Base-by-base conservation (phyloP, 2,888 invertebrate species). In the Microctonus hyperodae region DNA sequence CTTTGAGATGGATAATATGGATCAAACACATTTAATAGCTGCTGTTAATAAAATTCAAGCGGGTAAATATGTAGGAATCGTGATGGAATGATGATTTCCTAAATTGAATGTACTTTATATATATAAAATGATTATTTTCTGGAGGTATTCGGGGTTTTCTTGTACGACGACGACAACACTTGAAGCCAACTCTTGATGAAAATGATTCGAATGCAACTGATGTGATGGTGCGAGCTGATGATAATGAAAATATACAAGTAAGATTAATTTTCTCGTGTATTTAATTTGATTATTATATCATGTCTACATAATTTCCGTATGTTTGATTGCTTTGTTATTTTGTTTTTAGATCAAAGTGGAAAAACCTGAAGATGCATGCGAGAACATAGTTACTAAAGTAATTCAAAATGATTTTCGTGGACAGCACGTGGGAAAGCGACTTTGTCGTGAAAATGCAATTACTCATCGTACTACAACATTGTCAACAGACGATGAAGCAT, bases 31-130 rank as follows among this genome's bases (percentile, higher is more conserved):
- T 31, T 73, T 78, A n/a, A 70, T 74, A 48, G 75, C 75, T 4
- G 78, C 79, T 1, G 77, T 72, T 0, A 76, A 76, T 2, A 78
- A 76, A 69, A 79, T 79, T 67, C 81, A 81, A 75, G 79, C 81
- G 13, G 77, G 81, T 80, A 57, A 73, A 68, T 59, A 37, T 51
- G 33, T 59, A 62, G 13, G 57, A 40, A 56, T 62, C 10, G 28
- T 9, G 10, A 48, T 50, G 25, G 16, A 16, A 22, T 31, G 5
- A 7, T 28, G 4, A 28, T 28, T 5, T 3, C 28, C 28, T 3
- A 28, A 28, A 28, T 7, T 28, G 7, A 28, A 28, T 28, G 28
- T 28, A 3, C 28, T 28, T 3, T 28, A 28, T 5, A 28, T 28
- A 28, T 5, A 28, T 28, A 7, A 7, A 28, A 5, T 28, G 28